Evolutionary conservation across 1,140 invertebrate genomes (phyloP), one percentile per base, ranked within the genome.

Genomic region (Acyrthosiphon pisum): DNA sequence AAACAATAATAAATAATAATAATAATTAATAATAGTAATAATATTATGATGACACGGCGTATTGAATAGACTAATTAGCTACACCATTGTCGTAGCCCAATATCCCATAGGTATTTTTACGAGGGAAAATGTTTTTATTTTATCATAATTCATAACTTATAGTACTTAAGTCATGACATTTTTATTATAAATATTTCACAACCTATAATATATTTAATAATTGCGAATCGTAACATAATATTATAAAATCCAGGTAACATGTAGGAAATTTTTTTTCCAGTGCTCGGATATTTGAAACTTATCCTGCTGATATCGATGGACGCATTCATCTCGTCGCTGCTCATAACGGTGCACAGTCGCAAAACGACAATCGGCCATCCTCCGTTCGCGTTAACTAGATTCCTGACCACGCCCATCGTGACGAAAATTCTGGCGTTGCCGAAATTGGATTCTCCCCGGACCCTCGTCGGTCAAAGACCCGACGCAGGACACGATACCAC

Each of bases 241-340:
- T 50, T 20, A n/a, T 14, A 68, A 68, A n/a, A 68, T n/a, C 14
- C 11, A n/a, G 14, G 14, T 76, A 76, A n/a, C 18, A 14, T 76
- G 6, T n/a, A n/a, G 14, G 60, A 6, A 1, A n/a, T 76, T 48
- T 30, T 87, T 87, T 76, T n/a, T 41, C 8, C 89, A 92, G 91
- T 92, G 44, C 30, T 81, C 2, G 76, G 76, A 7, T 92, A 92
- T 14, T 37, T 92, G 76, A 92, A 92, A 30, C 30, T 92, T 30
- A 30, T 92, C 35, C n/a, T 92, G 1, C 8, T 92, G 68, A 92
- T 92, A 35, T 81, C 91, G 3, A 83, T 48, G 23, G 91, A 92
- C 46, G 91, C 68, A 1, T 53, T 92, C 30, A 23, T 83, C 9
- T 92, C 91, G 11, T 84, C 91, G 22, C 23, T 50, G 11, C 46